These are phyloP conservation scores for Heliconius charithonia DNA, from an alignment of 2,888 invertebrate genomes.

Conservation along the genomic window DNA sequence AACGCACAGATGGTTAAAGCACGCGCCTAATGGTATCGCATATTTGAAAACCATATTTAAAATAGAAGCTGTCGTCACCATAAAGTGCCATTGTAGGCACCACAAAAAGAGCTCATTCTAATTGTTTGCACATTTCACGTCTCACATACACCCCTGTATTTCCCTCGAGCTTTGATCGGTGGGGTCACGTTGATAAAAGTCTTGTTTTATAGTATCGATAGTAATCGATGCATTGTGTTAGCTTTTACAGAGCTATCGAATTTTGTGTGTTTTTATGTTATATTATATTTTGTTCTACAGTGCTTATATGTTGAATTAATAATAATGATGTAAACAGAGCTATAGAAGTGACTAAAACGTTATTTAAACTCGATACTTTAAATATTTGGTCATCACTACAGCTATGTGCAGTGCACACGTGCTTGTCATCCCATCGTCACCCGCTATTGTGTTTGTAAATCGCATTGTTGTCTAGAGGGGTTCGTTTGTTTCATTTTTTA, in stretches of 20 bases:
- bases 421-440: constrained; percentile 46
- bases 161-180: constrained; percentile 37
- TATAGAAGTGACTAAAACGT: not conserved
- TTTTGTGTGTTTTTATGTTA: not conserved
- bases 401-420: constrained; percentile 27
- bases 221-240: constrained; percentile 5
- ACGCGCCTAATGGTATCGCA: constrained; percentile 59
- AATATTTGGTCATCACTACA: constrained; percentile 55
- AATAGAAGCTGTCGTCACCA: constrained; percentile 72
- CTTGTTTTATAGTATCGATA: constrained; percentile 32
- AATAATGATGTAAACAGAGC: not conserved
- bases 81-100: constrained; percentile 73
- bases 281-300: not conserved
- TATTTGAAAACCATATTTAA: constrained; percentile 56
- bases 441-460: constrained; percentile 61
- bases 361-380: constrained; percentile 38
- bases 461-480: constrained; percentile 63
- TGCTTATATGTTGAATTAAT: not conserved
- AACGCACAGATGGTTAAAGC: constrained; percentile 56
- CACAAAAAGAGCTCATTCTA: constrained; percentile 75
- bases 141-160: constrained; percentile 55
- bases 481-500: constrained; percentile 57
- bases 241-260: constrained; percentile 2
- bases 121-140: constrained; percentile 82
- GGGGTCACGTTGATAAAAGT: constrained; percentile 36